Base-by-base conservation (phyloP, 2,888 invertebrate genomes). In the Boloria euphrosyne region DNA sequence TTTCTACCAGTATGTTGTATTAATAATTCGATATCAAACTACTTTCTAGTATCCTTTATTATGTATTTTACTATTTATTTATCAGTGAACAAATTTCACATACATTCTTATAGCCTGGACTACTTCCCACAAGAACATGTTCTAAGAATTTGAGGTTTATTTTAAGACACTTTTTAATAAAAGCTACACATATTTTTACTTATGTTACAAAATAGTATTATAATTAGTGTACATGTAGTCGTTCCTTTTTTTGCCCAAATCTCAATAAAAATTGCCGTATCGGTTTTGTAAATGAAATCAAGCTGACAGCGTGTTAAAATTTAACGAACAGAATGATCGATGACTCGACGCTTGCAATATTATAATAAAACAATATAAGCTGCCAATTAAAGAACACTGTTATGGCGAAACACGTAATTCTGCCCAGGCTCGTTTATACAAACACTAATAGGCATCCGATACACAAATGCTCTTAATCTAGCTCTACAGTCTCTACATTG, bases 321-420 rank as follows among this genome's bases (percentile, higher is more conserved):
- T 59, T 59, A 59, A 59, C 50, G 59, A 59, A 59, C 31, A 49
- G 58, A 38, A 50, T 59, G 50, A 59, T 49, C 59, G 59, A 59
- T 38, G 59, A 59, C 38, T 50, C 59, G 59, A 38, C 59, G 17
- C 38, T 38, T 31, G 51, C 64, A 65, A 59, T 53, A 31, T 46
- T 59, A 65, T 44, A 52, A 64, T 52, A 58, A 65, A 47, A 59
- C 52, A 47, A 52, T 50, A 64, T 46, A 59, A 68, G 58, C 14
- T 62, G 68, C 59, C 68, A 65, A 68, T 65, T 59, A 62, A 59
- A 54, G 31, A 44, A 43, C 43, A 14, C 27, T 7, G 22, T 51
- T 31, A 27, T 51, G 44, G 43, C 52, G 47, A 18, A 16, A 31
- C 49, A 31, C 44, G 53, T 49, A 22, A 46, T 46, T 46, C 16